Conservation (phyloP, 2,888 invertebrate species). For the Lepetodrilus schrolli region DNA sequence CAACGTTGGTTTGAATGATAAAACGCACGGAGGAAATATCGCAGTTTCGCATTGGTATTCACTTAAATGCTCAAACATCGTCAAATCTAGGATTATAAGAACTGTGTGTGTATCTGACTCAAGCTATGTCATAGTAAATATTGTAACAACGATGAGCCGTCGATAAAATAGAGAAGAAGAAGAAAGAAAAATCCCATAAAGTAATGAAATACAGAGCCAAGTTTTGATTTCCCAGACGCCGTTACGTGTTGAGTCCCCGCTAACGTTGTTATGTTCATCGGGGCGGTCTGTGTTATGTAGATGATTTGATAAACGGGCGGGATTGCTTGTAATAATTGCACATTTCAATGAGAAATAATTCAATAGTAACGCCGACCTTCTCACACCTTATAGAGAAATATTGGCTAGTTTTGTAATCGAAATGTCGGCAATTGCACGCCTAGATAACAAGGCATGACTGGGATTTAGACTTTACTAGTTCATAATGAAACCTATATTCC, state of each 20-base stretch:
- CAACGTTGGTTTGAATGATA: not conserved
- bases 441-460: not conserved
- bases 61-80: not conserved
- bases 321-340: not conserved
- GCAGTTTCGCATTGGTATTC: not conserved
- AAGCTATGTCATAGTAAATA: constrained; percentile 2
- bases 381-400: too few species aligned
- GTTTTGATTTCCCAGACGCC: not conserved
- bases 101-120: not conserved
- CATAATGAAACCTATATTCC: too few species aligned
- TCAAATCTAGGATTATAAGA: not conserved
- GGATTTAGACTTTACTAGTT: too few species aligned
- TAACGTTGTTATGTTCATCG: not conserved
- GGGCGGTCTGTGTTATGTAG: not conserved
- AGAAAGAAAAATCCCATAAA: too few species aligned
- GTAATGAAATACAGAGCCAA: not conserved
- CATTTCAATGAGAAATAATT: not conserved
- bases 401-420: too few species aligned
- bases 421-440: not conserved
- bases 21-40: not conserved
- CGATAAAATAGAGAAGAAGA: not conserved
- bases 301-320: not conserved
- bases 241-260: not conserved
- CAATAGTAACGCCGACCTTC: not conserved
- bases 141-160: not conserved